phyloP scores from a whole-genome alignment of 2,888 invertebrate genomes.

The Terebella lapidaria region DNA sequence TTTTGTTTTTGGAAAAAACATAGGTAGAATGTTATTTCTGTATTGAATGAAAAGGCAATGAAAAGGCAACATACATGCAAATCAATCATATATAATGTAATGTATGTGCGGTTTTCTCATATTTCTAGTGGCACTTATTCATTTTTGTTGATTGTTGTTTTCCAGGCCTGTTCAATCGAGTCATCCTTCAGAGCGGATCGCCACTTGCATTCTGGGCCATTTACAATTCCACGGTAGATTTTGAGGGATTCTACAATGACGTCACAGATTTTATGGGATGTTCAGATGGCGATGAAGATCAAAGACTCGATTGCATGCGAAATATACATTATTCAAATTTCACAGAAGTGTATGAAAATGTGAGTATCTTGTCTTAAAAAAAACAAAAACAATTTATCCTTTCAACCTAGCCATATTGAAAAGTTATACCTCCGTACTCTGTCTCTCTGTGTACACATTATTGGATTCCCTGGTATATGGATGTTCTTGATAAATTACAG shows the following conservation, averaged over 20 bases:
- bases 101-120: no score
- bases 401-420: not conserved
- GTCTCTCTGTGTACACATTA: no score
- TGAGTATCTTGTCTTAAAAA: not conserved
- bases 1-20: no score
- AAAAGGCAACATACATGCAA: no score
- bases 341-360: not conserved
- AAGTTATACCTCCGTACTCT: no score
- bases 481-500: no score
- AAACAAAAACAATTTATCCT: not conserved
- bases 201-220: conserved; percentile 22
- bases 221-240: conserved; percentile 9
- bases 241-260: not conserved
- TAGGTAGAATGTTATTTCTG: no score
- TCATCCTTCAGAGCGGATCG: conserved; percentile 22
- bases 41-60: no score
- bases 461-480: no score
- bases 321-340: not conserved
- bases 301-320: not conserved
- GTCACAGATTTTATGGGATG: not conserved
- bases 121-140: no score
- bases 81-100: no score
- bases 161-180: conserved; percentile 20
- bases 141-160: no score
- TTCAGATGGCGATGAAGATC: not conserved